Conservation (phyloP, 2,797 vertebrate species). For the Girardinus metallicus region DNA sequence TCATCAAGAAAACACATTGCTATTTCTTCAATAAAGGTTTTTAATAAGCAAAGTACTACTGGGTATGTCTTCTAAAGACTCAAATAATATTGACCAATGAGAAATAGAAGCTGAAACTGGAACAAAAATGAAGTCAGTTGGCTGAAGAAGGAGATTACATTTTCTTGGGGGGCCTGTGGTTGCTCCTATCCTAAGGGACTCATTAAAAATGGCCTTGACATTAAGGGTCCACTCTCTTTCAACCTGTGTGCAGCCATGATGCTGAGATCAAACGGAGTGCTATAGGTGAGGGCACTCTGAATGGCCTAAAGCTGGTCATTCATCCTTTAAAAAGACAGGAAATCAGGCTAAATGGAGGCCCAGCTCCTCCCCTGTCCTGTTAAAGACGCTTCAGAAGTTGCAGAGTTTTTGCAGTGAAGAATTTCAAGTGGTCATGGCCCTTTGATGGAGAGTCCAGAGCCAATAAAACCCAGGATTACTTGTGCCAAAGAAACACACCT, state of each 20-base stretch:
- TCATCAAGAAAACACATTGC: conserved; percentile 30
- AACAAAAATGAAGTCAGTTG: conserved; percentile 62
- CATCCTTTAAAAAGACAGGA: conserved; percentile 81
- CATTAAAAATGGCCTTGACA: conserved; percentile 79
- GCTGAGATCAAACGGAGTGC: conserved; percentile 81
- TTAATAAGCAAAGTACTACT: conserved; percentile 12
- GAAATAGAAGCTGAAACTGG: conserved; percentile 46
- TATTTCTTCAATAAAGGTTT: conserved; percentile 18
- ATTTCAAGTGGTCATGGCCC: conserved; percentile 75
- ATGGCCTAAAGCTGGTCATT: conserved; percentile 82
- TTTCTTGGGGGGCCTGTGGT: conserved; percentile 61
- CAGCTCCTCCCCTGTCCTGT: conserved; percentile 65
- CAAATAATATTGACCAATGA: conserved; percentile 17
- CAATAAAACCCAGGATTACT: conserved; percentile 76
- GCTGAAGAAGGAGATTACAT: conserved; percentile 68
- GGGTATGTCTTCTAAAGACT: conserved; percentile 28
- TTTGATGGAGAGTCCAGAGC: conserved; percentile 65
- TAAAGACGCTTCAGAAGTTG: conserved; percentile 73
- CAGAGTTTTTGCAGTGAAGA: conserved; percentile 74
- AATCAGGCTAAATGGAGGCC: conserved; percentile 81
- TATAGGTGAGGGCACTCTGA: conserved; percentile 76
- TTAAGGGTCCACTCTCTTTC: conserved; percentile 74
- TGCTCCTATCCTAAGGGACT: conserved; percentile 68
- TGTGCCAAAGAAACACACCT: conserved; percentile 77
- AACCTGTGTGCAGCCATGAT: conserved; percentile 71